Evolutionary conservation across 2,113 vertebrate species (phyloP).

Genomic region (Tupaia chinensis): DNA sequence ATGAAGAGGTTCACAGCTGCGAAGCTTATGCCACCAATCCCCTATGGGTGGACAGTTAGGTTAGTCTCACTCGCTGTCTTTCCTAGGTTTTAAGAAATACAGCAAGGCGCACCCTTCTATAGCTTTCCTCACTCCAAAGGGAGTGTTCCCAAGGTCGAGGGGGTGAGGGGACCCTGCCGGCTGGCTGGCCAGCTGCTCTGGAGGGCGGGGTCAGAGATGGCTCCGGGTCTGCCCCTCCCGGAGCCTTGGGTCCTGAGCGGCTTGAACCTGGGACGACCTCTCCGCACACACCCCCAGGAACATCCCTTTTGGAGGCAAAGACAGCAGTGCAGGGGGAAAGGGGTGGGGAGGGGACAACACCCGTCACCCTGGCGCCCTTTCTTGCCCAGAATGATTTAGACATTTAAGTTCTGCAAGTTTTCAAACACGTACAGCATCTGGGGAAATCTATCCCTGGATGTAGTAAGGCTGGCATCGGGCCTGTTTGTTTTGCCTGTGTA

Average conservation of each 20-base stretch:
- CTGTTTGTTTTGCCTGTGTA: neutral
- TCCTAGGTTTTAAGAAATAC: neutral
- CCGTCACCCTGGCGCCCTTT: neutral
- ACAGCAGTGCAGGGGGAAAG: too few relatives aligned
- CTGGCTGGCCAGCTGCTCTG: neutral
- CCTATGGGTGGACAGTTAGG: neutral
- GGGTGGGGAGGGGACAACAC: neutral
- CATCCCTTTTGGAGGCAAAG: neutral
- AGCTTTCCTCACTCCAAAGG: neutral
- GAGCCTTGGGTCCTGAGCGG: neutral
- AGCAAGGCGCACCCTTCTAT: neutral
- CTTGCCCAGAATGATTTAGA: neutral
- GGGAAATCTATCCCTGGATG: too few relatives aligned
- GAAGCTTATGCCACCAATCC: neutral
- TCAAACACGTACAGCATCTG: neutral
- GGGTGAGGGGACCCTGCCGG: fast-evolving
- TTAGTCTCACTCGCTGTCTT: neutral
- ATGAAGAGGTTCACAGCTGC: fast-evolving
- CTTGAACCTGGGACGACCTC: neutral
- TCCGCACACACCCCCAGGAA: neutral
- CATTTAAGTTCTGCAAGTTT: neutral
- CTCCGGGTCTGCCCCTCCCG: neutral
- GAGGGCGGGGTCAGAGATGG: neutral
- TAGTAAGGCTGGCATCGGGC: neutral
- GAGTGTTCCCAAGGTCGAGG: neutral